Base-by-base conservation (phyloP, 2,113 vertebrate species). In the Sciurus niger region DNA sequence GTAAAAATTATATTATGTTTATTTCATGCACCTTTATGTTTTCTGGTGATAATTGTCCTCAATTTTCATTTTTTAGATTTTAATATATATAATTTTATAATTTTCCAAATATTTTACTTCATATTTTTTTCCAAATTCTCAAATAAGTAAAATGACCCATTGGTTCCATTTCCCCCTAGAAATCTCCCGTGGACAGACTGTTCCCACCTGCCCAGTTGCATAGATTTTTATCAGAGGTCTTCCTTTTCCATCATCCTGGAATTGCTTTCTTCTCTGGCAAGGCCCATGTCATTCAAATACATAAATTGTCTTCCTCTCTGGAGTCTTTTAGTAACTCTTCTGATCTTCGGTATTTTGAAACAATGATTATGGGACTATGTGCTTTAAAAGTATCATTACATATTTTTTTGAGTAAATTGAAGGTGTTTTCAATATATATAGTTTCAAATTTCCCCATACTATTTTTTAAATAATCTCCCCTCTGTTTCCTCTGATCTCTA, bases 61-160 rank as follows among this genome's bases (percentile, higher is more conserved):
- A 70, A 43, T 93, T 92, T 84, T 88, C 20, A 89, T 34, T 74
- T 92, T 37, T 84, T 89, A 84, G 48, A 63, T 88, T 94, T 91
- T 16, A 73, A 1, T 65, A 79, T 10, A 84, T 28, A 11, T 72
- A 18, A 5, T 73, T 87, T 67, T n/a, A 63, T 48, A 91, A 68
- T 86, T 93, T 87, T 13, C 34, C 24, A 92, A 37, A 24, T 90
- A 18, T 74, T 78, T 90, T 37, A 43, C n/a, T 72, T 63, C 2
- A 25, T 87, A 72, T 51, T 73, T 94, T 70, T 63, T 67, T 72
- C 28, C 16, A 78, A 58, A 58, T 72, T 72, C 46, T 55, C 37
- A 73, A 63, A 8, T 82, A 55, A 9, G 40, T 72, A 28, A 30
- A 53, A 76, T 70, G 40, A 46, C 22, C 2, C 60, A 55, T 11